Percentiles rank a stretch among this genome's conserved stretches.
Conservation (phyloP, 1,140 invertebrate species). For the Pseudobourletiella spinata region DNA sequence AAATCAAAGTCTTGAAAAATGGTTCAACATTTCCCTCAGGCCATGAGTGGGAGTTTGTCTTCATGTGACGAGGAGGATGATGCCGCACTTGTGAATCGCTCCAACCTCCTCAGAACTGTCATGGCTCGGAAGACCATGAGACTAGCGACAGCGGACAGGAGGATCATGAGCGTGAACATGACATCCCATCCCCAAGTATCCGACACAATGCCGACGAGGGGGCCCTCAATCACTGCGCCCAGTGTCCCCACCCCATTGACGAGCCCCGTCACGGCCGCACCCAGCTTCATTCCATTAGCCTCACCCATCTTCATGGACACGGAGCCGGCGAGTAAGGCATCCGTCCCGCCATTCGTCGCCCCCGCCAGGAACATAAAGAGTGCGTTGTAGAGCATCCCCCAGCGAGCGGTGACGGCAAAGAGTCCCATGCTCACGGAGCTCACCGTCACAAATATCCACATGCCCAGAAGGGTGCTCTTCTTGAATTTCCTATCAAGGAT, state of each 20-base stretch:
- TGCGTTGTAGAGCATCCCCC: constrained; percentile 43
- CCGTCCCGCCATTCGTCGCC: constrained; percentile 47
- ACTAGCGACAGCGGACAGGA: constrained; percentile 40
- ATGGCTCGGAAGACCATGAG: constrained; percentile 30
- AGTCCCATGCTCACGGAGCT: constrained; percentile 42
- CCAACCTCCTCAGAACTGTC: constrained; percentile 26
- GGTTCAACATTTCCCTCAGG: no score
- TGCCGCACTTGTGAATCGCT: constrained; percentile 8
- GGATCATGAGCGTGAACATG: constrained; percentile 46
- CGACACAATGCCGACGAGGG: constrained; percentile 44
- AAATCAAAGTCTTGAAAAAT: no score
- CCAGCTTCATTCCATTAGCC: constrained; percentile 43
- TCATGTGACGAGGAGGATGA: neutral
- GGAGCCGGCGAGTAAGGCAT: constrained; percentile 44
- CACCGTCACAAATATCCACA: constrained; percentile 40
- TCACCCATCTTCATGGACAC: constrained; percentile 46
- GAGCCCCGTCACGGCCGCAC: constrained; percentile 45
- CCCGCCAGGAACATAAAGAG: constrained; percentile 46
- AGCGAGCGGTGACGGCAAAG: constrained; percentile 43
- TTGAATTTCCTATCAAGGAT: constrained; percentile 43
- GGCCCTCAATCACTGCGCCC: constrained; percentile 47
- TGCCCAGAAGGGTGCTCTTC: constrained; percentile 41
- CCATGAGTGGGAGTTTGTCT: constrained; percentile 23
- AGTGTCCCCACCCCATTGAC: constrained; percentile 47
- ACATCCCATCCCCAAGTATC: constrained; percentile 46